A percentile compares a stretch with the other conserved stretches of the same genome.
These are phyloP conservation scores for Dexiosoma caninum DNA, from an alignment of 2,888 invertebrate species.

Conservation along the genomic window DNA sequence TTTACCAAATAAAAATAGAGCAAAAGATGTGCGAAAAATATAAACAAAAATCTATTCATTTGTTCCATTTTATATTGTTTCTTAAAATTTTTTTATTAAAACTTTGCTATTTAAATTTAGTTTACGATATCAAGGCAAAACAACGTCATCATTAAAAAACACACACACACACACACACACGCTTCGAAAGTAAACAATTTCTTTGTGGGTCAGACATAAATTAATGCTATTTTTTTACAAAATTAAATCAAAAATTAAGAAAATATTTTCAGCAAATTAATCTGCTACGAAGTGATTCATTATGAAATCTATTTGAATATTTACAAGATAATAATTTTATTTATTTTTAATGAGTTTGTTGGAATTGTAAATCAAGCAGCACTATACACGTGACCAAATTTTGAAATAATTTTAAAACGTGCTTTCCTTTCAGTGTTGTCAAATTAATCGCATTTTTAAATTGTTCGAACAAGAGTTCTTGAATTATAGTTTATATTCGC, in stretches of 20 bases:
- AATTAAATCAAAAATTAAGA: background rate
- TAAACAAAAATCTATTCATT: background rate
- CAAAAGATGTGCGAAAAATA: background rate
- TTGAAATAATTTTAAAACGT: too few relatives aligned
- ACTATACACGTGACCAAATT: too few relatives aligned
- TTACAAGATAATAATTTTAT: too few relatives aligned
- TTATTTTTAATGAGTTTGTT: too few relatives aligned
- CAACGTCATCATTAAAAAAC: conserved; percentile 13
- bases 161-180: background rate
- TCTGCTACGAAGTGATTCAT: background rate
- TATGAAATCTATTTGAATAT: too few relatives aligned
- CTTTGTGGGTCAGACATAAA: conserved; percentile 18
- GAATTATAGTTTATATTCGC: too few relatives aligned
- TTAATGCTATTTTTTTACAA: conserved; percentile 6
- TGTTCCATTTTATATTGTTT: background rate
- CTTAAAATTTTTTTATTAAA: background rate
- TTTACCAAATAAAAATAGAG: too few relatives aligned
- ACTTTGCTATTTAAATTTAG: conserved; percentile 10
- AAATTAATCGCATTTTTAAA: too few relatives aligned
- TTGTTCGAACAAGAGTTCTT: too few relatives aligned
- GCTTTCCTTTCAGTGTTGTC: too few relatives aligned
- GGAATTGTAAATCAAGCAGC: too few relatives aligned
- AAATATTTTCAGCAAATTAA: too few relatives aligned
- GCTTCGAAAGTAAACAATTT: background rate
- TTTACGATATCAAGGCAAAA: conserved; percentile 28